A percentile compares a stretch with the other conserved stretches of the same genome.
Evolutionary conservation across 2,113 vertebrate genomes (phyloP).

Genomic region (Pachycephala philippinensis): DNA sequence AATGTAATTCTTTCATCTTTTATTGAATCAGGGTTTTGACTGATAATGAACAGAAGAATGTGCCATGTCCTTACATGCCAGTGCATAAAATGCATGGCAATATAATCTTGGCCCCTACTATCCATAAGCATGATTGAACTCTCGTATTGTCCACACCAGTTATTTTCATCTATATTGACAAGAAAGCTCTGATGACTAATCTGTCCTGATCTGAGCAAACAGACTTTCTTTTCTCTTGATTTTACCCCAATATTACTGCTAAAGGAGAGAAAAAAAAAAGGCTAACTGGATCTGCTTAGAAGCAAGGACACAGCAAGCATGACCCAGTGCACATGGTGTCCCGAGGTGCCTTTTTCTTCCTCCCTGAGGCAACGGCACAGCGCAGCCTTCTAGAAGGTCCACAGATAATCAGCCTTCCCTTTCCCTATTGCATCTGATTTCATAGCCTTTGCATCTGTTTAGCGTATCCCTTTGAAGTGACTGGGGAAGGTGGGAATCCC

Average conservation of each 20-base stretch:
- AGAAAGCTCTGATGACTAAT: background rate
- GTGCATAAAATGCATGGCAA: background rate
- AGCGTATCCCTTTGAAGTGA: background rate
- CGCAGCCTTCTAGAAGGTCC: background rate
- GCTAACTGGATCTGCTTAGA: background rate
- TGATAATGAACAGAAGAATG: background rate
- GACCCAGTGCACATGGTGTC: background rate
- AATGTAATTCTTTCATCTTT: background rate
- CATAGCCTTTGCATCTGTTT: background rate
- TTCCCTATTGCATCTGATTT: background rate
- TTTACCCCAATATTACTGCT: background rate
- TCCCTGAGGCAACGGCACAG: background rate
- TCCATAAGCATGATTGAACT: background rate
- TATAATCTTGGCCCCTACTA: background rate
- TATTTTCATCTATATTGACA: background rate
- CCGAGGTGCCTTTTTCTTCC: background rate
- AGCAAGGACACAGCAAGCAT: background rate
- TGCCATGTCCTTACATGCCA: background rate
- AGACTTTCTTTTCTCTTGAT: background rate
- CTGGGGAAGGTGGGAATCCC: background rate
- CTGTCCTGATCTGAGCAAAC: background rate
- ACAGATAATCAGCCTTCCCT: background rate
- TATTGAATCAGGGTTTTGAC: background rate
- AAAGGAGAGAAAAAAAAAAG: background rate
- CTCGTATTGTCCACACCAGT: background rate